These are phyloP conservation scores for Drosophila mimica DNA, from an alignment of 2,888 invertebrate genomes.

Conservation along the genomic window DNA sequence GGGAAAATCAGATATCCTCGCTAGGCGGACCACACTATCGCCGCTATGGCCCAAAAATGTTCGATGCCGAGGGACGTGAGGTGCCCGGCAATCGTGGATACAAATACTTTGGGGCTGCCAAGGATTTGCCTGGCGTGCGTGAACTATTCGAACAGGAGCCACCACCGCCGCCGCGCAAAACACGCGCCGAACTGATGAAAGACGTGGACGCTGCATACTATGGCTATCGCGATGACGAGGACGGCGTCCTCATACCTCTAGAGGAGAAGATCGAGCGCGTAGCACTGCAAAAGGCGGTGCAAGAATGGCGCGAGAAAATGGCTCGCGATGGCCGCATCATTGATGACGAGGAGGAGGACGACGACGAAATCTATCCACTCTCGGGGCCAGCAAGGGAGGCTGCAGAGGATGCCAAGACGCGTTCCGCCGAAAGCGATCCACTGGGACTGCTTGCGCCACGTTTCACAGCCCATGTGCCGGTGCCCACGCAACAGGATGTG, in stretches of 20 bases:
- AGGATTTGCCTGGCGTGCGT: constrained; percentile 98
- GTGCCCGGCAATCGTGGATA: constrained; percentile 99
- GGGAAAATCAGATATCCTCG: constrained; percentile 98
- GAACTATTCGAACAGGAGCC: constrained; percentile 99
- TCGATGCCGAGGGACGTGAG: constrained; percentile 97
- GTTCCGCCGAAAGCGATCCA: constrained; percentile 75
- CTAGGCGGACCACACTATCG: constrained; percentile 98
- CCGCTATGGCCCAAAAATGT: constrained; percentile 95
- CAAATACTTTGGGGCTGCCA: constrained; percentile 99
- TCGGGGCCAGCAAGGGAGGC: constrained; percentile 79
- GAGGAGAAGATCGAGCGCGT: constrained; percentile 92
- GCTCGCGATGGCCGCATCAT: constrained; percentile 89
- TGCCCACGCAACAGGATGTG: constrained; percentile 97
- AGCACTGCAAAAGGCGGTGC: constrained; percentile 87
- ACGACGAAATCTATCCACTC: constrained; percentile 86
- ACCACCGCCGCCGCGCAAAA: constrained; percentile 94
- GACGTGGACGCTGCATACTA: constrained; percentile 99
- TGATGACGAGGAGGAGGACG: constrained; percentile 89
- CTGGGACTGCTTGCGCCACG: constrained; percentile 86
- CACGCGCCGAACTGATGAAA: constrained; percentile 98
- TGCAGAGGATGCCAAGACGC: constrained; percentile 64
- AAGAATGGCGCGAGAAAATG: constrained; percentile 89
- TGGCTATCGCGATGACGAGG: constrained; percentile 99
- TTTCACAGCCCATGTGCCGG: constrained; percentile 94
- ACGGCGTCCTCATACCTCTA: constrained; percentile 95